Evolutionary conservation across 2,888 invertebrate genomes (phyloP).

Genomic region (Drosophila seclusa): DNA sequence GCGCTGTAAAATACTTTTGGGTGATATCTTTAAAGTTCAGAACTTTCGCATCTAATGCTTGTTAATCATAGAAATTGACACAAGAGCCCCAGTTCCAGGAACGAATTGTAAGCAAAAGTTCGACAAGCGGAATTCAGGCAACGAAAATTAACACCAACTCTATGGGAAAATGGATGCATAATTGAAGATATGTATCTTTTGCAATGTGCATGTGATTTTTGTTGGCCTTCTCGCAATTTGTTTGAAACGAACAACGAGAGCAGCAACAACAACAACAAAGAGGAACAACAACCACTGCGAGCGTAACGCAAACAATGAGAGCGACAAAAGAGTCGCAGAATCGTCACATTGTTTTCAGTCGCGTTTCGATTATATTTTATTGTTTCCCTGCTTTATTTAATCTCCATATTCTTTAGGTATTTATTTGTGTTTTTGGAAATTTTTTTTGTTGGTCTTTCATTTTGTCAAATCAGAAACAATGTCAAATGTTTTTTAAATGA

Average conservation of each 20-base stretch:
- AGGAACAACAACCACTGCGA: not conserved
- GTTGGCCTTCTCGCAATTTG: constrained; percentile 10
- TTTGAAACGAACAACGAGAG: constrained; percentile 13
- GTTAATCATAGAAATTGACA: not conserved
- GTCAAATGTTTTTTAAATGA: constrained; percentile 45
- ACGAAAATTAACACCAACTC: not conserved
- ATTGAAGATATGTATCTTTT: constrained; percentile 49
- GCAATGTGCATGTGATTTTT: constrained; percentile 22
- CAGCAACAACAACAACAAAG: constrained; percentile 8
- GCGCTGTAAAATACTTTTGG: not conserved
- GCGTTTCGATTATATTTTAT: constrained; percentile 34
- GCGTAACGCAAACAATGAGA: constrained; percentile 3
- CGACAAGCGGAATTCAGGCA: constrained; percentile 9
- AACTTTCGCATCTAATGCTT: not conserved
- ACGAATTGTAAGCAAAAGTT: not conserved
- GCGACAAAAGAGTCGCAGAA: constrained; percentile 39
- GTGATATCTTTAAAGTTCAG: not conserved
- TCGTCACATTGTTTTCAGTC: constrained; percentile 49
- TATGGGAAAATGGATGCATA: constrained; percentile 19
- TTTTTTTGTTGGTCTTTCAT: constrained; percentile 11
- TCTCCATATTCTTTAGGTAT: constrained; percentile 12
- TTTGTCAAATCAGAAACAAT: constrained; percentile 24
- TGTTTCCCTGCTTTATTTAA: constrained; percentile 25
- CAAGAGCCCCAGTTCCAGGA: not conserved
- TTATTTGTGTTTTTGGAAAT: constrained; percentile 4